phyloP scores from a whole-genome alignment of 2,888 invertebrate genomes.

The Anoncus sp. region DNA sequence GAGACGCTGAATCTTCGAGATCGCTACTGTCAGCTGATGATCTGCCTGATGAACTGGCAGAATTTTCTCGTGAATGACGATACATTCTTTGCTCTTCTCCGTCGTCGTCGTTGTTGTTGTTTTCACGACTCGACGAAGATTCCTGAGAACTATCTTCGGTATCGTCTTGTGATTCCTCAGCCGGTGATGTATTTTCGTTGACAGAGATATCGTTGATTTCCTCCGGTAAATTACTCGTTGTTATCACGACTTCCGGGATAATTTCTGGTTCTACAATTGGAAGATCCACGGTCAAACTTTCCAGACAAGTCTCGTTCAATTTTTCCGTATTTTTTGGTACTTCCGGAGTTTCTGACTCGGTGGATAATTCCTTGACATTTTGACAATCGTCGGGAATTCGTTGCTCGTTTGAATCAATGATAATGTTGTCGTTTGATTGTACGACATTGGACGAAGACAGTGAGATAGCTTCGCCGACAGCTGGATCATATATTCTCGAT shows the following conservation, averaged over 20 bases:
- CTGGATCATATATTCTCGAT: slow-evolving; percentile 35
- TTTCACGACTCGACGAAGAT: slow-evolving; percentile 64
- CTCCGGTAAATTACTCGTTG: slow-evolving; percentile 10
- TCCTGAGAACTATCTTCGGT: slow-evolving; percentile 44
- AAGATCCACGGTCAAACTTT: not conserved
- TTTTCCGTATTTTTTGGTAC: slow-evolving; percentile 15
- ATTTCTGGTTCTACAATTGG: slow-evolving; percentile 21
- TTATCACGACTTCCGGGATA: slow-evolving; percentile 21
- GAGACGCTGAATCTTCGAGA: slow-evolving; percentile 79
- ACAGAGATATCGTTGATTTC: not conserved
- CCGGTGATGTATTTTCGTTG: slow-evolving; percentile 6
- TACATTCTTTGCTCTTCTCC: slow-evolving; percentile 74
- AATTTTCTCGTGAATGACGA: slow-evolving; percentile 75
- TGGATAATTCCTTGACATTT: slow-evolving; percentile 30
- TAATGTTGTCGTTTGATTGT: not conserved
- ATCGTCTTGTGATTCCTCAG: slow-evolving; percentile 49
- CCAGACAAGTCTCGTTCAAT: slow-evolving; percentile 10
- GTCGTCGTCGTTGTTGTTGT: slow-evolving; percentile 61
- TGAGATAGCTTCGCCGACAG: slow-evolving; percentile 29
- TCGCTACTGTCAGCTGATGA: slow-evolving; percentile 82
- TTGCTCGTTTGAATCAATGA: not conserved
- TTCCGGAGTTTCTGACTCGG: not conserved
- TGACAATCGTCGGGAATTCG: slow-evolving; percentile 5
- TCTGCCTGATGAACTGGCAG: slow-evolving; percentile 80
- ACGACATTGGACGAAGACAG: slow-evolving; percentile 8